Evolutionary conservation across 2,888 invertebrate genomes (phyloP), one percentile per base, ranked within the genome.

Genomic region (Stictocephala bisonia): DNA sequence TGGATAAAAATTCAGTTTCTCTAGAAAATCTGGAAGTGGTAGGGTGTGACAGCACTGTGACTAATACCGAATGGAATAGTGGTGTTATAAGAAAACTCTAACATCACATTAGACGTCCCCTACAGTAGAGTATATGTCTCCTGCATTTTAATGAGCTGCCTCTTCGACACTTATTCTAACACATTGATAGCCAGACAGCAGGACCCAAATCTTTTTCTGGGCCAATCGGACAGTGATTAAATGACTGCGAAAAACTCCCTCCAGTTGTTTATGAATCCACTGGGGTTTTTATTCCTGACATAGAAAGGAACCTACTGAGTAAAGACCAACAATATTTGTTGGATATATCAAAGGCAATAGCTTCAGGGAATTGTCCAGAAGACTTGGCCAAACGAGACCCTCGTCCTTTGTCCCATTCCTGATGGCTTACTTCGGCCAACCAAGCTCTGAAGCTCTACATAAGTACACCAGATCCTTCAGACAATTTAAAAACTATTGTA

Each of bases 401-500:
- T 29, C 58, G 73, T 4, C 22, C 56, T 13, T 6, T 71, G n/a
- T 40, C 48, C 9, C 72, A 73, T 20, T 60, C 60, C 20, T 15
- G 73, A 26, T 75, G 64, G 73, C 48, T 73, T 15, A 75, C 73
- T 3, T n/a, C 71, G 2, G 75, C 71, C 26, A 75, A 74, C 71
- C 18, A 71, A 29, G 44, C 18, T 11, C 44, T 60, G 4, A 29
- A 31, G 9, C n/a, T 58, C 31, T 58, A 58, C 31, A 31, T 51
- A 20, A 51, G 41, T 27, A 11, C 68, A 31, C 0, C 31, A 26
- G 7, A 50, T 24, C 66, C 56, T 9, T 24, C 40, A 13, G 41
- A 66, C 6, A 51, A 64, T 27, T 82, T 85, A 22, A 73, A 51
- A 48, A 31, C 51, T 11, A 27, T 73, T 51, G 64, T 71, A 9